Evolutionary conservation across 2,888 invertebrate species (phyloP).

Genomic region (Lepidocyrtinus sp.): DNA sequence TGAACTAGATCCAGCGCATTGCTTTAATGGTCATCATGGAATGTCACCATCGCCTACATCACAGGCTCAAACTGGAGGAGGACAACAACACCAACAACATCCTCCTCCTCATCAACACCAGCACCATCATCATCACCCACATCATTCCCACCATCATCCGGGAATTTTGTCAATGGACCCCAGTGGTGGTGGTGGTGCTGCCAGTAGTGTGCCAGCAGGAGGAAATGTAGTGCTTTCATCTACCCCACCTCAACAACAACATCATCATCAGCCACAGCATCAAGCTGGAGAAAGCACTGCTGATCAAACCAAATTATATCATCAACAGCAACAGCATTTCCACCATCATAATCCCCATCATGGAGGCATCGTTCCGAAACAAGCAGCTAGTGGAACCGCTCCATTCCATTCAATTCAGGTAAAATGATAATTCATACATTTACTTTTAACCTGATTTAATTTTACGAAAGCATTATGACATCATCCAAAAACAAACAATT

Average conservation of each 20-base stretch:
- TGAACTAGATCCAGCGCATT: constrained; percentile 69
- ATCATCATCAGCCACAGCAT: constrained; percentile 48
- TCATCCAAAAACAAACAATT: too few species aligned
- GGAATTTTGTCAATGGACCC: constrained; percentile 56
- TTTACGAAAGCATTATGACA: too few species aligned
- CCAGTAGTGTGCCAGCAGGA: constrained; percentile 16
- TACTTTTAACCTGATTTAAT: too few species aligned
- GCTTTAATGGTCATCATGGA: constrained; percentile 68
- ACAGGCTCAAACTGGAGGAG: background rate
- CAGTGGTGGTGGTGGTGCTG: constrained; percentile 47
- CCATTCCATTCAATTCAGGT: constrained; percentile 70
- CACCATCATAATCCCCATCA: constrained; percentile 36
- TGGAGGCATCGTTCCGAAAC: constrained; percentile 27
- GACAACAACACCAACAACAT: constrained; percentile 59
- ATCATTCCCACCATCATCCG: constrained; percentile 57
- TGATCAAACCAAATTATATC: constrained; percentile 36
- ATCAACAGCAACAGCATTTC: constrained; percentile 45
- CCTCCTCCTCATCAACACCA: constrained; percentile 43
- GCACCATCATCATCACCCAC: constrained; percentile 49
- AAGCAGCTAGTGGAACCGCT: constrained; percentile 31
- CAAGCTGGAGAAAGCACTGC: constrained; percentile 11
- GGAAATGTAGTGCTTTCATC: constrained; percentile 34
- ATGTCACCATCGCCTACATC: constrained; percentile 41
- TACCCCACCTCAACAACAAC: constrained; percentile 43
- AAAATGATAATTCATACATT: constrained; percentile 13